These are phyloP conservation scores for Drosophila melanogaster DNA, from an alignment of 1,140 invertebrate genomes.

Conservation along the genomic window Release_6_plus_ISO1_MT NT_033777.3:23062001-23062500, in stretches of 20 bases:
- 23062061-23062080: slow-evolving; percentile 91
- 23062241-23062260: slow-evolving; percentile 96
- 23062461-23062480: slow-evolving; percentile 99
- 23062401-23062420: slow-evolving; percentile 95
- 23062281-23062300: slow-evolving; percentile 99
- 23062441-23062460: slow-evolving; percentile 92
- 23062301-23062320: slow-evolving; percentile 97
- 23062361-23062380: slow-evolving; percentile 96
- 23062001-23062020: slow-evolving; percentile 94
- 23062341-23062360: slow-evolving; percentile 97
- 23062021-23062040: slow-evolving; percentile 94
- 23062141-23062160: slow-evolving; percentile 98
- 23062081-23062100: slow-evolving; percentile 94
- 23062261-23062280: slow-evolving; percentile 97
- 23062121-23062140: slow-evolving; percentile 92
- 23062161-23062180: slow-evolving; percentile 98
- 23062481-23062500: slow-evolving; percentile 97
- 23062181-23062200: slow-evolving; percentile 94
- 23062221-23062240: slow-evolving; percentile 97
- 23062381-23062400: slow-evolving; percentile 88
- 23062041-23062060: slow-evolving; percentile 85
- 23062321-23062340: slow-evolving; percentile 92
- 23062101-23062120: slow-evolving; percentile 93
- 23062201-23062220: slow-evolving; percentile 96
- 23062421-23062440: slow-evolving; percentile 98